Evolutionary conservation across 2,888 invertebrate genomes (phyloP).

Genomic region (Diarsia mendica): DNA sequence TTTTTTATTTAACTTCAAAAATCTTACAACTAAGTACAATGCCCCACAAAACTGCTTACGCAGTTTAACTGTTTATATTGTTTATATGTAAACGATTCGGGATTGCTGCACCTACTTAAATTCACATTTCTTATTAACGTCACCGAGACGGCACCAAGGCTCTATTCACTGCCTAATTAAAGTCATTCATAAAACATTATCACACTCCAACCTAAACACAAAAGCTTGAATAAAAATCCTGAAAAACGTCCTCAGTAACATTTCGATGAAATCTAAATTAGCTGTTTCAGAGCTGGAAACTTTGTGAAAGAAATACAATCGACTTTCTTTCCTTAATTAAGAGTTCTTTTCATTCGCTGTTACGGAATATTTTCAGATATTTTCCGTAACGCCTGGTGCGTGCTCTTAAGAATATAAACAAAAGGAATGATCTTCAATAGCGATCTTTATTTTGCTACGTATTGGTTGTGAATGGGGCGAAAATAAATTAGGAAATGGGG

Average conservation of each 20-base stretch:
- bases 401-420: slow-evolving; percentile 65
- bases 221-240: slow-evolving; percentile 30
- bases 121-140: neutral
- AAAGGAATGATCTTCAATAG: slow-evolving; percentile 58
- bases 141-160: no score
- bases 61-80: no score
- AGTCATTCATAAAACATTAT: slow-evolving; percentile 27
- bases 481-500: neutral
- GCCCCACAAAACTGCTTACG: no score
- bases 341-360: slow-evolving; percentile 59
- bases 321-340: slow-evolving; percentile 66
- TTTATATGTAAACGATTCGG: no score
- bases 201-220: neutral
- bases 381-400: slow-evolving; percentile 70
- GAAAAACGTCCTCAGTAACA: slow-evolving; percentile 12
- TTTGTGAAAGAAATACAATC: slow-evolving; percentile 52
- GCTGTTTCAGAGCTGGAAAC: slow-evolving; percentile 38
- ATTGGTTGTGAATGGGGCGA: slow-evolving; percentile 3
- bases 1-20: no score
- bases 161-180: slow-evolving; percentile 12
- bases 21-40: no score
- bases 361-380: slow-evolving; percentile 63
- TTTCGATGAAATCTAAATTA: slow-evolving; percentile 40
- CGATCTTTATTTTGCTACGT: slow-evolving; percentile 23
- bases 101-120: neutral